These are phyloP conservation scores for Papilio gigon DNA, from an alignment of 2,888 invertebrate species.

Conservation along the genomic window DNA sequence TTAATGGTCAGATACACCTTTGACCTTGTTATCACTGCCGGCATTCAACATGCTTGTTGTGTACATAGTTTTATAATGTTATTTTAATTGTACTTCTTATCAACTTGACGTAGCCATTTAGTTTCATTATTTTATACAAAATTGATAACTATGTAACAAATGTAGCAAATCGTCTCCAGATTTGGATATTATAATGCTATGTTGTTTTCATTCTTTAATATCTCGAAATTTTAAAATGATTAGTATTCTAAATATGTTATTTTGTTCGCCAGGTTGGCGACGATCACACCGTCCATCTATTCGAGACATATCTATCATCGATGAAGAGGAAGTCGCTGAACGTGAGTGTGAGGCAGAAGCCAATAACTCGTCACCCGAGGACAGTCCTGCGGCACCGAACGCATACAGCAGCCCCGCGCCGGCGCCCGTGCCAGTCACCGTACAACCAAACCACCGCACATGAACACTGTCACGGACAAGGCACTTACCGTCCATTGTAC, in stretches of 20 bases:
- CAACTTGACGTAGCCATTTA: not conserved
- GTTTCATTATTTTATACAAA: not conserved
- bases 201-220: not conserved
- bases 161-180: not conserved
- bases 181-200: not conserved
- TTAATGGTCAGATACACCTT: conserved; percentile 52
- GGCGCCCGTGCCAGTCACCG: conserved; percentile 65
- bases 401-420: conserved; percentile 67
- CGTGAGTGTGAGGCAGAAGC: conserved; percentile 68
- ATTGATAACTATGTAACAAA: not conserved
- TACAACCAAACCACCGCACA: conserved; percentile 70
- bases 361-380: conserved; percentile 50
- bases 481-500: conserved; percentile 38
- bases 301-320: conserved; percentile 92
- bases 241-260: no score
- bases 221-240: no score
- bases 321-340: conserved; percentile 89
- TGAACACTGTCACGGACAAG: conserved; percentile 48
- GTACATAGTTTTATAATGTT: not conserved
- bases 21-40: conserved; percentile 56
- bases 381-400: conserved; percentile 50
- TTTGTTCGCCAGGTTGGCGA: conserved; percentile 84
- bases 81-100: not conserved
- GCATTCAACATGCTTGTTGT: conserved; percentile 29
- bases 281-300: conserved; percentile 91